These are phyloP conservation scores for Listronotus bonariensis DNA, from an alignment of 1,140 invertebrate species.

Conservation along the genomic window DNA sequence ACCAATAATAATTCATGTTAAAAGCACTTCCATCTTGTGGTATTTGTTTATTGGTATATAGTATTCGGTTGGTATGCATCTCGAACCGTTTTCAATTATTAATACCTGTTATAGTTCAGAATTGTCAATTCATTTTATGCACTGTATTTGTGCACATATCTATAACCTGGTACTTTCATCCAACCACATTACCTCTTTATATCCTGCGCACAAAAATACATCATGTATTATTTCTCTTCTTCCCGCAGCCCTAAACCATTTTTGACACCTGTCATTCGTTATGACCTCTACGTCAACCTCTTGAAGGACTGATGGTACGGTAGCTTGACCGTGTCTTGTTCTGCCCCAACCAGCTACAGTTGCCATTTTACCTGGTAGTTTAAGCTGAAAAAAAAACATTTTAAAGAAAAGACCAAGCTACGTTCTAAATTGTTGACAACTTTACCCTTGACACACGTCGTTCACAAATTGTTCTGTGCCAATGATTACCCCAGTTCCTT, in stretches of 20 bases:
- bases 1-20: too few species aligned
- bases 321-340: conserved; percentile 81
- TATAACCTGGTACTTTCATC: too few species aligned
- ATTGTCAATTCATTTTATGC: conserved; percentile 7
- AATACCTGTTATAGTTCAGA: not conserved
- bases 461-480: too few species aligned
- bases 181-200: conserved; percentile 70
- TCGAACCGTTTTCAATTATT: too few species aligned
- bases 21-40: too few species aligned
- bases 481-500: too few species aligned
- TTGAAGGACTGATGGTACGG: conserved; percentile 73
- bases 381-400: conserved; percentile 54
- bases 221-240: conserved; percentile 89
- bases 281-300: conserved; percentile 88
- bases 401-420: too few species aligned
- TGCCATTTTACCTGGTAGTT: conserved; percentile 79
- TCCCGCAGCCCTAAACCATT: conserved; percentile 89
- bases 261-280: conserved; percentile 86
- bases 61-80: too few species aligned
- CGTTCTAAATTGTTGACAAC: too few species aligned
- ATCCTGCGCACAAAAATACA: conserved; percentile 91
- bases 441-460: not conserved
- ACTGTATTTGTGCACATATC: too few species aligned
- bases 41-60: too few species aligned
- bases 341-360: conserved; percentile 91